Conservation (phyloP, 2,797 vertebrate genomes). For the Argyrosomus regius region DNA sequence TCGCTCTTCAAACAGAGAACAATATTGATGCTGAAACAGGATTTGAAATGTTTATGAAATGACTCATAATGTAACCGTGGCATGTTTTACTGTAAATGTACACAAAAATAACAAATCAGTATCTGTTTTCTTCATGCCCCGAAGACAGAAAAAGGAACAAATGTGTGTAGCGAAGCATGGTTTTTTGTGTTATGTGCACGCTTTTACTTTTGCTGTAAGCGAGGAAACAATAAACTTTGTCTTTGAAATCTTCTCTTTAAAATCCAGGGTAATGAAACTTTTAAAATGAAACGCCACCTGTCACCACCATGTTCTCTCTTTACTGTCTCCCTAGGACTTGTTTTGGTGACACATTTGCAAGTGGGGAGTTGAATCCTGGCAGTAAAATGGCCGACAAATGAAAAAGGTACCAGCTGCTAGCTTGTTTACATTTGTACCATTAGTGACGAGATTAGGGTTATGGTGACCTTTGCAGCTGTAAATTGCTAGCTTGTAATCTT, state of each 20-base stretch:
- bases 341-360: too few relatives aligned
- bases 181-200: neutral
- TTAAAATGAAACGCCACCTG: neutral
- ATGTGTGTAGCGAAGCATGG: neutral
- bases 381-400: too few relatives aligned
- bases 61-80: neutral
- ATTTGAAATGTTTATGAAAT: slow-evolving; percentile 20
- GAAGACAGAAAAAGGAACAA: neutral
- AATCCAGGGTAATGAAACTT: neutral
- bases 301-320: neutral
- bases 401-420: too few relatives aligned
- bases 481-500: too few relatives aligned
- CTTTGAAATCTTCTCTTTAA: neutral
- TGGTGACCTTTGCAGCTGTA: too few relatives aligned
- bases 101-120: neutral
- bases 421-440: too few relatives aligned
- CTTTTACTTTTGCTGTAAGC: neutral
- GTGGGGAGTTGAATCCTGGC: too few relatives aligned
- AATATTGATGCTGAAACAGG: neutral
- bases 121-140: neutral
- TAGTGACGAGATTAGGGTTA: too few relatives aligned
- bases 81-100: slow-evolving; percentile 4
- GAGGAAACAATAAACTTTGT: neutral
- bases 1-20: slow-evolving; percentile 3
- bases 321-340: neutral